Base-by-base conservation (phyloP, 2,113 vertebrate genomes). In the Thalassarche chlororhynchos region DNA sequence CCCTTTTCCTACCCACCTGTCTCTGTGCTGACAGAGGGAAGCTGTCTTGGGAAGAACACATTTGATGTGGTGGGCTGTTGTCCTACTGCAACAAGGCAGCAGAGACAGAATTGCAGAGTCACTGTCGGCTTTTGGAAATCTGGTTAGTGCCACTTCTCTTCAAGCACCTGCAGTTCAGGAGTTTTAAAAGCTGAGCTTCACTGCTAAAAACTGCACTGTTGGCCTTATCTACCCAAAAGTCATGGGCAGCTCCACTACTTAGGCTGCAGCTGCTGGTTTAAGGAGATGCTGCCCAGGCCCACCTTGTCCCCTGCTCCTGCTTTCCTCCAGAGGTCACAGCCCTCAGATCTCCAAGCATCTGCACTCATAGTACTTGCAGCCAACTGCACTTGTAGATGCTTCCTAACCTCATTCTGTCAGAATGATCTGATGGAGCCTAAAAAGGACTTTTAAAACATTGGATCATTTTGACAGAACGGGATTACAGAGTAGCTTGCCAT, bases 341-440 rank as follows among this genome's bases (percentile, higher is more conserved):
- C 58, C 75, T 71, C 76, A 62, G 40, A 36, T 66, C 69, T 38
- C 69, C 87, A 68, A 51, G 15, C 42, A 79, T 68, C 54, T 83
- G 71, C 51, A 80, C 40, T 77, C 3, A 11, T 23, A 4, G 32
- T 62, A 5, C 68, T 89, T 60, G 49, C 62, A 77, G 49, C 52
- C 79, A 90, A 52, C n/a, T 64, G 42, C 38, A 75, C 57, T 90
- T 74, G 16, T 29, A 86, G 54, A 89, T 62, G 71, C 19, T 88
- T 89, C 61, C 70, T 85, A 93, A 79, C 84, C 92, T 91, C 89
- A 77, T 91, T 96, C 93, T 94, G 93, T 96, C 96, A 96, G 17
- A 93, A 85, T 15, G 31, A 85, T 64, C 57, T 78, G 83, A 88
- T 32, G 42, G 55, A 77, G 68, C 54, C 64, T 91, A 91, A 58